Percentiles rank a stretch among this genome's conserved stretches.
phyloP scores from a whole-genome alignment of 2,888 invertebrate species.

The Therioaphis trifolii region DNA sequence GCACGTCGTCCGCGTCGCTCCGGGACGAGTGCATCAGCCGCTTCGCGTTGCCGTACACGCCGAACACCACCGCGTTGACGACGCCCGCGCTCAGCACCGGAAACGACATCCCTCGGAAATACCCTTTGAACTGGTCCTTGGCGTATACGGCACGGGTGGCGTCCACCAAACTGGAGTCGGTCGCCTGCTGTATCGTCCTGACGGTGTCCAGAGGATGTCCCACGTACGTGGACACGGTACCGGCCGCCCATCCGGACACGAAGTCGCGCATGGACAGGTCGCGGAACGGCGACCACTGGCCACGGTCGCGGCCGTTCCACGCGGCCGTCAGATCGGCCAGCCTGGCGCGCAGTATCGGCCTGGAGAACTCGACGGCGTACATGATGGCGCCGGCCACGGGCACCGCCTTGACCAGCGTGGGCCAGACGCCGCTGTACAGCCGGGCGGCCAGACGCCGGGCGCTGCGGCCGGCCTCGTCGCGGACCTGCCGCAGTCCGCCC shows the following conservation, averaged over 20 bases:
- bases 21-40: no score
- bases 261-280: conserved; percentile 38
- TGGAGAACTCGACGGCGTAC: conserved; percentile 93
- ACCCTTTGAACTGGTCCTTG: not conserved
- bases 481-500: conserved; percentile 66
- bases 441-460: conserved; percentile 68
- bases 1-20: no score
- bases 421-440: conserved; percentile 93
- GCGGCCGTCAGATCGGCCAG: not conserved
- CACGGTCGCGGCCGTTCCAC: no score
- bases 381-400: conserved; percentile 96
- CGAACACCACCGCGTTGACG: no score
- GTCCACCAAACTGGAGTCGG: not conserved
- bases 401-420: conserved; percentile 91
- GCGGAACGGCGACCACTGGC: no score
- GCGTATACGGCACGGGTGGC: not conserved
- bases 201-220: conserved; percentile 44
- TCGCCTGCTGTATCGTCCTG: conserved; percentile 24
- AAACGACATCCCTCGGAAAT: no score
- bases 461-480: conserved; percentile 69
- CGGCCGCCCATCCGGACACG: conserved; percentile 41
- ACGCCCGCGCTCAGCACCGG: no score
- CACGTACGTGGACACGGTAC: conserved; percentile 27
- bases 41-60: no score
- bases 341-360: conserved; percentile 75